Evolutionary conservation across 2,888 invertebrate genomes (phyloP).

Genomic region (Phyllotreta cruciferae): DNA sequence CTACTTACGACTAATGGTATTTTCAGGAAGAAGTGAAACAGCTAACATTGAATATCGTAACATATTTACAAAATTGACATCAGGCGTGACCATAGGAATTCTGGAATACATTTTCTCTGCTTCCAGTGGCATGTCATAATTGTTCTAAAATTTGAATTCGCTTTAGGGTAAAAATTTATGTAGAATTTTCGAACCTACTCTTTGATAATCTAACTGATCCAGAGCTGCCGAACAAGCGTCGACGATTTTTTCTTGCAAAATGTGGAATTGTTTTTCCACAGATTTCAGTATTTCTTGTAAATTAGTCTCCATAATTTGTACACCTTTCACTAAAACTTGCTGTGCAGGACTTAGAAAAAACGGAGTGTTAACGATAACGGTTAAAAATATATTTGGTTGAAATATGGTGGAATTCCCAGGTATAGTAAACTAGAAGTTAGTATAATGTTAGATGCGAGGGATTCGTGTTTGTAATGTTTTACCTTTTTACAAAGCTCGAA

Average conservation of each 20-base stretch:
- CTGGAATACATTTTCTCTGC: conserved; percentile 58
- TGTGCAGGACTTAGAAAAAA: conserved; percentile 74
- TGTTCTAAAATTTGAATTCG: conserved; percentile 37
- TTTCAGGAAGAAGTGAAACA: conserved; percentile 75
- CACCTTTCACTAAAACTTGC: conserved; percentile 76
- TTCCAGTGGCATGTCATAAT: conserved; percentile 62
- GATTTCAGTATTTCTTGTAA: conserved; percentile 65
- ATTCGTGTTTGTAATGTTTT: conserved; percentile 45
- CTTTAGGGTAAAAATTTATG: conserved; percentile 1
- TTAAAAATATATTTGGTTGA: conserved; percentile 74
- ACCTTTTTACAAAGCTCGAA: conserved; percentile 66
- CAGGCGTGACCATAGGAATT: conserved; percentile 69
- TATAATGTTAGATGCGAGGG: background rate
- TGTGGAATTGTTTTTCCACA: conserved; percentile 66
- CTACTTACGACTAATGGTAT: conserved; percentile 73
- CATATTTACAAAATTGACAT: conserved; percentile 78
- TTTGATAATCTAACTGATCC: conserved; percentile 63
- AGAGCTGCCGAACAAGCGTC: conserved; percentile 64
- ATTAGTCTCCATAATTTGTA: conserved; percentile 68
- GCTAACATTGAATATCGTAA: conserved; percentile 78
- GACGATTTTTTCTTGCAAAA: conserved; percentile 68
- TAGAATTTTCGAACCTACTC: conserved; percentile 47
- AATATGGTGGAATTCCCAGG: conserved; percentile 70
- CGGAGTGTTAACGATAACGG: conserved; percentile 79
- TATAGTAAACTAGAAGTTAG: conserved; percentile 67